Evolutionary conservation across 2,888 invertebrate species (phyloP).

Genomic region (Laothoe populi): DNA sequence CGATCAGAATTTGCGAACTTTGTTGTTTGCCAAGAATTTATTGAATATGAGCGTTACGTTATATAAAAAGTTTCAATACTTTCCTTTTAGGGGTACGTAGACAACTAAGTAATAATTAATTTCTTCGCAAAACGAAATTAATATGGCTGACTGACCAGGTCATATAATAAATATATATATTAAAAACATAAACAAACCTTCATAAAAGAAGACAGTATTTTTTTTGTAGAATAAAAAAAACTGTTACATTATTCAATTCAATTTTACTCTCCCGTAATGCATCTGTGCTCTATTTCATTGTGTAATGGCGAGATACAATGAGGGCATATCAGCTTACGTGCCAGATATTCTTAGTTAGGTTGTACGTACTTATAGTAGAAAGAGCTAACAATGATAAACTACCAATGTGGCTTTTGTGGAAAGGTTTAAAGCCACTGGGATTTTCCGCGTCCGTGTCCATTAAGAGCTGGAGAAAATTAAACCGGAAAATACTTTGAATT

Average conservation of each 20-base stretch:
- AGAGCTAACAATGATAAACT: conserved; percentile 61
- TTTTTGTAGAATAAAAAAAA: not conserved
- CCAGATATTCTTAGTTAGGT: not conserved
- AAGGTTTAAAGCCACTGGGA: conserved; percentile 57
- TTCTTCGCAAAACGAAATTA: not conserved
- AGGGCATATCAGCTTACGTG: not conserved
- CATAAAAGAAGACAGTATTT: not conserved
- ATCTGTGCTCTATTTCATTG: not conserved
- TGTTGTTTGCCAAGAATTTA: conserved; percentile 35
- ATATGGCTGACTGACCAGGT: no score
- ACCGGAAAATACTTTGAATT: conserved; percentile 56
- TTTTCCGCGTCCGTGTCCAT: conserved; percentile 62
- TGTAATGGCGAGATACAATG: conserved; percentile 1
- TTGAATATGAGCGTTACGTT: conserved; percentile 24
- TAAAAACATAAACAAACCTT: no score
- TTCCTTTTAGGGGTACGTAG: not conserved
- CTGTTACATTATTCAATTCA: not conserved
- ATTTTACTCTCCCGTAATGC: no score
- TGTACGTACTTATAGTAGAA: conserved; percentile 45
- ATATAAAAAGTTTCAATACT: conserved; percentile 5
- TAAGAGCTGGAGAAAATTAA: conserved; percentile 59
- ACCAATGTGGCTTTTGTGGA: conserved; percentile 64
- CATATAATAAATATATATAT: no score
- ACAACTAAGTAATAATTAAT: not conserved
- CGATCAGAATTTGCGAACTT: conserved; percentile 33